phyloP scores from a whole-genome alignment of 2,888 invertebrate species.

The Nemotelus pantherinus region DNA sequence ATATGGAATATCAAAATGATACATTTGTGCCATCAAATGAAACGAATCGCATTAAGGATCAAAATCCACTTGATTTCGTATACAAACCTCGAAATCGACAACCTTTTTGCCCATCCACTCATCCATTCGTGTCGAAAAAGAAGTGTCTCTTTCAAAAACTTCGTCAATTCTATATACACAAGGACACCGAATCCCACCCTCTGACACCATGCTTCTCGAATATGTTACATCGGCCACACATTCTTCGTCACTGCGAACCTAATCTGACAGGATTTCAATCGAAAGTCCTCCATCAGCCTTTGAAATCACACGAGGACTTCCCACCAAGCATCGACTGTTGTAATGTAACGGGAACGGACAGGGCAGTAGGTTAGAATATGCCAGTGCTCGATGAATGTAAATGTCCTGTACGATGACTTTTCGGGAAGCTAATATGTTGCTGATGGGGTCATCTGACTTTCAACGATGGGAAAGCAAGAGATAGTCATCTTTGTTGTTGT shows the following conservation, averaged over 20 bases:
- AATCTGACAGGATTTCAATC: slow-evolving; percentile 34
- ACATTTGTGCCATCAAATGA: slow-evolving; percentile 53
- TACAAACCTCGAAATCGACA: slow-evolving; percentile 26
- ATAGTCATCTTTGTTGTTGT: too few relatives aligned
- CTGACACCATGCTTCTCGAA: slow-evolving; percentile 18
- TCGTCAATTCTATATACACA: not conserved
- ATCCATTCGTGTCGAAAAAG: slow-evolving; percentile 13
- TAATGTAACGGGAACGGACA: slow-evolving; percentile 7
- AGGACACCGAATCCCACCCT: too few relatives aligned
- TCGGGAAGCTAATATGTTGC: slow-evolving; percentile 11
- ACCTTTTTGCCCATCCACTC: not conserved
- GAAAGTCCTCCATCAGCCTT: slow-evolving; percentile 32
- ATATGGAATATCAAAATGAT: slow-evolving; percentile 54
- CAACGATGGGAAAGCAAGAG: not conserved
- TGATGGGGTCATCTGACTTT: not conserved
- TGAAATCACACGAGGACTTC: slow-evolving; percentile 20
- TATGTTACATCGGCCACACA: slow-evolving; percentile 32
- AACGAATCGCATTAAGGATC: slow-evolving; percentile 50
- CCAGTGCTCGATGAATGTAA: not conserved
- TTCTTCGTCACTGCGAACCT: slow-evolving; percentile 3
- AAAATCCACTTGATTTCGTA: slow-evolving; percentile 35
- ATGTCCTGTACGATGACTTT: slow-evolving; percentile 23
- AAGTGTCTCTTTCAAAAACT: slow-evolving; percentile 29
- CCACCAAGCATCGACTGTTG: not conserved
- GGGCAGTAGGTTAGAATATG: not conserved